phyloP scores from a whole-genome alignment of 1,140 invertebrate genomes.

The Andrena cerasifolii region DNA sequence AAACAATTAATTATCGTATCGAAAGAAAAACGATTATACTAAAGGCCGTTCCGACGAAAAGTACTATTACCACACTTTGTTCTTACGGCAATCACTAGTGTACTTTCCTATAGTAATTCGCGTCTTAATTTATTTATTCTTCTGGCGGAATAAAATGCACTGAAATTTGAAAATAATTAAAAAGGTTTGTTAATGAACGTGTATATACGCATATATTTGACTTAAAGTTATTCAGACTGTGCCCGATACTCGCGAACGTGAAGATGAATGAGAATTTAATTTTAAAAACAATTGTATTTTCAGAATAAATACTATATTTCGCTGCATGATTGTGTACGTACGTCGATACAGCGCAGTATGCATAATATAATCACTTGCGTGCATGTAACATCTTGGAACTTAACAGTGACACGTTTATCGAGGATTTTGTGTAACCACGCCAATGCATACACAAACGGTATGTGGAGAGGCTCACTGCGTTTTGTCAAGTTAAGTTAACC shows the following conservation, averaged over 20 bases:
- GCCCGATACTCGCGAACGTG: no score
- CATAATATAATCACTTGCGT: not conserved
- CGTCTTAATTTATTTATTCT: no score
- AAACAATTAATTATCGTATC: no score
- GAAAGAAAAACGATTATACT: no score
- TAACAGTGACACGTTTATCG: not conserved
- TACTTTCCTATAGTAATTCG: no score
- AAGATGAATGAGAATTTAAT: no score
- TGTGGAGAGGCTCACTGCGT: not conserved
- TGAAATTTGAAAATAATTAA: no score
- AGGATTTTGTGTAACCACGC: slow-evolving; percentile 20
- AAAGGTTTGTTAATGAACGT: no score
- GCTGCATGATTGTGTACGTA: not conserved
- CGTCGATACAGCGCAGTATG: not conserved
- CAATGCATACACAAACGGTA: slow-evolving; percentile 21
- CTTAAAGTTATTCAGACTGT: not conserved
- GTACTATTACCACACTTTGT: no score
- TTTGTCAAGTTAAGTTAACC: slow-evolving; percentile 39
- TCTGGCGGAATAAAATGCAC: no score
- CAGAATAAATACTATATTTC: not conserved
- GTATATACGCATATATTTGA: not conserved
- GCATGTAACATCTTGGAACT: not conserved
- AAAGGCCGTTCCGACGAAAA: no score
- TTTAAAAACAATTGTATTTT: not conserved
- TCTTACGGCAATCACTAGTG: no score